Base-by-base conservation (phyloP, 1,140 invertebrate species). In the Gonioctena quinquepunctata region DNA sequence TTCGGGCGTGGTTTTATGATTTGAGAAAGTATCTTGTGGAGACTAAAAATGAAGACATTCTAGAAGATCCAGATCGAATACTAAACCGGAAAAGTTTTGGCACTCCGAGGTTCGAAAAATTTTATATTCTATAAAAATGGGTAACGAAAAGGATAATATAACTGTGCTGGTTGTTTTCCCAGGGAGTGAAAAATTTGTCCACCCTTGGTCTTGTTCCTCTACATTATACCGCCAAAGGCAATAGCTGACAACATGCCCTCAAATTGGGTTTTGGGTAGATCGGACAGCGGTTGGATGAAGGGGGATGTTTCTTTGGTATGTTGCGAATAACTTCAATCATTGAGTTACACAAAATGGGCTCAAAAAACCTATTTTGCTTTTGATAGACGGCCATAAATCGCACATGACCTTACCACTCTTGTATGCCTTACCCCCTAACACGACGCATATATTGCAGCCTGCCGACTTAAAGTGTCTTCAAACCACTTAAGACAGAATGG, bases 391-490 rank as follows among this genome's bases (percentile, higher is more conserved):
- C 16, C 50, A 54, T 54, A 18, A 22, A 8, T 54, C 50, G 6
- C 50, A 21, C 18, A 68, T 83, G 52, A 76, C 82, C 2, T 64
- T 81, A 18, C 66, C 78, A 27, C 22, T 82, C 60, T 64, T 84
- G 27, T 80, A 83, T 49, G 79, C 81, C 16, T 71, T 85, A 8
- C 74, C 74, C 5, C 81, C 83, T 1, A 84, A 66, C 81, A 3
- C 83, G 54, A 68, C 28, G 8, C 28, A 33, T n/a, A 33, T 33
- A 33, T n/a, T 33, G 8, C 28, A 42, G n/a, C 28, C 28, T 42
- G 28, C 28, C 8, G 28, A 42, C n/a, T 8, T 42, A 8, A 42
- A n/a, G 28, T 42, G 28, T 42, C 8, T 42, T 42, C 28, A 42
- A 42, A 42, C 28, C 28, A 42, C 28, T 42, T n/a, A 42, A 42